Conservation (phyloP, 2,888 invertebrate species). For the Phytoseiulus persimilis region DNA sequence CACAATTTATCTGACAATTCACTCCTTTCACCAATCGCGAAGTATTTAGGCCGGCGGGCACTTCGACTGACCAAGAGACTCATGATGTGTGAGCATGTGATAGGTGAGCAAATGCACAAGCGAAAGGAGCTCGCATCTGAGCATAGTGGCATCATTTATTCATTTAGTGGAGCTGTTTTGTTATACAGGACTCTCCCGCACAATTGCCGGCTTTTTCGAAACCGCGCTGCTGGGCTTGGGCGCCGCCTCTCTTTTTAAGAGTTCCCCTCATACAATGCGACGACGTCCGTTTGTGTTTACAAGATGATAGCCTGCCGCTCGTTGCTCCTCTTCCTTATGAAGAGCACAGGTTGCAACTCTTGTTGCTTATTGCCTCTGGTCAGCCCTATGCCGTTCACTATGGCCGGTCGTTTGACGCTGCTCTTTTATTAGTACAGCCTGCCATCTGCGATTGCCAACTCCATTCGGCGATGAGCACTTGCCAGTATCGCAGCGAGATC, state of each 20-base stretch:
- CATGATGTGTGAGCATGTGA: background rate
- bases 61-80: background rate
- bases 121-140: background rate
- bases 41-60: background rate
- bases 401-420: background rate
- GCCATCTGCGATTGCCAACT: background rate
- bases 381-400: background rate
- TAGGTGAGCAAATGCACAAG: background rate
- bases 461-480: background rate
- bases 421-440: background rate
- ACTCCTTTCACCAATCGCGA: background rate
- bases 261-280: background rate
- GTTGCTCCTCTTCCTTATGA: background rate
- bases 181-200: background rate
- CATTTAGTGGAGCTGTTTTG: background rate
- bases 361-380: background rate
- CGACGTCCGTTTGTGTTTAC: background rate
- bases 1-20: background rate
- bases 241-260: background rate
- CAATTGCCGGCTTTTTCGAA: background rate
- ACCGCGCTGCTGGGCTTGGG: background rate
- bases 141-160: background rate
- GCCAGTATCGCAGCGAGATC: background rate
- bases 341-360: background rate
- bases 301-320: background rate